These are phyloP conservation scores for Hyaena hyaena DNA, from an alignment of 2,113 vertebrate species.

Conservation along the genomic window DNA sequence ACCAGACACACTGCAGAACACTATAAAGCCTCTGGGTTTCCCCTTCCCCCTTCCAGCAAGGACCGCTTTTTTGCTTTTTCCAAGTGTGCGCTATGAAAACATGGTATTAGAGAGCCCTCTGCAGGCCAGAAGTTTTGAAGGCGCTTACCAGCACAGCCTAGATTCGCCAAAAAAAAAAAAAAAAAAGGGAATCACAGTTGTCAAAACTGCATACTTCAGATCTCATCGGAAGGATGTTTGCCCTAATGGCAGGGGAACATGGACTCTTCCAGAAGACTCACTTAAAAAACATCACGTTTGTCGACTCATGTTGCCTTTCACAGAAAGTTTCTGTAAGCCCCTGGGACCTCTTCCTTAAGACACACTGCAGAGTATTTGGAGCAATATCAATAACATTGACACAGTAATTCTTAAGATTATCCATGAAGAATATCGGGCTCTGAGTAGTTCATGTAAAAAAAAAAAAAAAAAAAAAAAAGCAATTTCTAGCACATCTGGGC, in stretches of 20 bases:
- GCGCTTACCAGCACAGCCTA: accelerated
- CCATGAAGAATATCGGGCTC: neutral
- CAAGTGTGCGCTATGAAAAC: constrained; percentile 19
- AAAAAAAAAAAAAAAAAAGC: neutral
- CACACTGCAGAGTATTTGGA: neutral
- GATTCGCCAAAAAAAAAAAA: accelerated
- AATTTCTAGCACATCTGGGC: neutral
- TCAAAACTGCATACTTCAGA: neutral
- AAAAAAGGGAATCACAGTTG: neutral
- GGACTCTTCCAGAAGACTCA: neutral
- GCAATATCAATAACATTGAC: too few species aligned
- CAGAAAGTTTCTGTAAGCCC: neutral
- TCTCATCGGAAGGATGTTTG: neutral
- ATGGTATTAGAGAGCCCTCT: constrained; percentile 88
- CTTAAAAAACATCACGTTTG: neutral
- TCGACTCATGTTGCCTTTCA: neutral
- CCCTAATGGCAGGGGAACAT: neutral
- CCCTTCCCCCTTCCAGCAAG: constrained; percentile 80
- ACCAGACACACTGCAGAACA: constrained; percentile 82
- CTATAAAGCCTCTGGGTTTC: constrained; percentile 39
- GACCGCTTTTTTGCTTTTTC: accelerated
- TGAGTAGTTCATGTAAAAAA: neutral
- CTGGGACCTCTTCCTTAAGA: neutral
- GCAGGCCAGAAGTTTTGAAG: constrained; percentile 73
- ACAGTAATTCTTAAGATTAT: neutral